Conservation (phyloP, 1,140 invertebrate species). For the Drosophila bipectinata region DNA sequence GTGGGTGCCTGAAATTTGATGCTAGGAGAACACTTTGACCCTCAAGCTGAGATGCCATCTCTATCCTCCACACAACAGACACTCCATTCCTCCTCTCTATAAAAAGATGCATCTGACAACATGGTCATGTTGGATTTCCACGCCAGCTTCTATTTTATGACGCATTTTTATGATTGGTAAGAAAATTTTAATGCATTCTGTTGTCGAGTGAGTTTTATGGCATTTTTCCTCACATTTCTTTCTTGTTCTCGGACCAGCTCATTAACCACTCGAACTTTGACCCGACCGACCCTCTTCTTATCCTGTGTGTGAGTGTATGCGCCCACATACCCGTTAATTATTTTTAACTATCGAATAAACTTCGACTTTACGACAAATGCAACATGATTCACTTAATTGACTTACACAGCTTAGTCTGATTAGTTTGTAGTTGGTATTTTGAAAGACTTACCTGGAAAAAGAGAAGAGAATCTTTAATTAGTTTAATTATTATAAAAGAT, state of each 20-base stretch:
- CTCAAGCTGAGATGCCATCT: conserved; percentile 21
- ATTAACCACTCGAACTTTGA: conserved; percentile 38
- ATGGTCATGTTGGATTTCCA: conserved; percentile 41
- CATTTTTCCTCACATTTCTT: conserved; percentile 1
- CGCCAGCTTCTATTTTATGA: conserved; percentile 69
- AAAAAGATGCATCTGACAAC: conserved; percentile 59
- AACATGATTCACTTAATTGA: conserved; percentile 31
- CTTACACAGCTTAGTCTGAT: conserved; percentile 3
- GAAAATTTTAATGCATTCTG: conserved; percentile 72
- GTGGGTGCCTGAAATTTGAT: conserved; percentile 59
- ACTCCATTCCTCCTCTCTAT: conserved; percentile 40
- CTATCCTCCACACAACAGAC: conserved; percentile 19
- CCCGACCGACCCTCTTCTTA: background rate
- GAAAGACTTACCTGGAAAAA: conserved; percentile 60
- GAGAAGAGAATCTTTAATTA: conserved; percentile 2
- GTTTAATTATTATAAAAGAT: background rate
- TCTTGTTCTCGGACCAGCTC: conserved; percentile 21
- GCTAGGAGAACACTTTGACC: conserved; percentile 55
- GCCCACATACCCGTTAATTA: conserved; percentile 32
- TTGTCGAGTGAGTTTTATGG: conserved; percentile 65
- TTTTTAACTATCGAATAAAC: conserved; percentile 38
- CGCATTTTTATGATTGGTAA: conserved; percentile 68
- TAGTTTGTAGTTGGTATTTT: background rate
- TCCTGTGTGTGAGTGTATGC: background rate
- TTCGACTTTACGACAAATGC: conserved; percentile 12